These are phyloP conservation scores for Cacoxenus indagator DNA, from an alignment of 2,888 invertebrate species.

Conservation along the genomic window DNA sequence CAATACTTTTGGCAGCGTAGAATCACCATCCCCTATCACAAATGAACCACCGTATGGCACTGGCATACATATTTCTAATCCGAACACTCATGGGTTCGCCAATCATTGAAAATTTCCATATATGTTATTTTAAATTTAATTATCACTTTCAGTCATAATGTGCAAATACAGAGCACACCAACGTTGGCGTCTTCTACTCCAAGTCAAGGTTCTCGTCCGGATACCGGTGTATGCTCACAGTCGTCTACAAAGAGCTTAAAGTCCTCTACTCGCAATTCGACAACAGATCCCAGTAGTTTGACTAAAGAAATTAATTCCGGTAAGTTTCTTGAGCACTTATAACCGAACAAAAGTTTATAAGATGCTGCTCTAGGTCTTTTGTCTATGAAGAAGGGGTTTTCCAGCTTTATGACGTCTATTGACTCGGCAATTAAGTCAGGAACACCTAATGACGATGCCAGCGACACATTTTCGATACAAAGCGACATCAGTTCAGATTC, in stretches of 20 bases:
- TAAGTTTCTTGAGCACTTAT: conserved; percentile 36
- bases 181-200: conserved; percentile 62
- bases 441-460: conserved; percentile 77
- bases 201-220: conserved; percentile 64
- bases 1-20: conserved; percentile 69
- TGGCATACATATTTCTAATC: conserved; percentile 66
- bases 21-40: conserved; percentile 69
- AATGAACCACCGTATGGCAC: conserved; percentile 66
- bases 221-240: conserved; percentile 63
- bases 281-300: conserved; percentile 59
- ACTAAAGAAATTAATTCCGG: conserved; percentile 73
- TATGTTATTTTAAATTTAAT: neutral
- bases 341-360: neutral
- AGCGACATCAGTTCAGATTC: conserved; percentile 92
- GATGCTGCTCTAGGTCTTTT: conserved; percentile 78
- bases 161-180: conserved; percentile 68
- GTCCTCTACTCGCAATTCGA: conserved; percentile 58
- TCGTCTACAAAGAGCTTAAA: conserved; percentile 67
- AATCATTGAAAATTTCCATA: neutral
- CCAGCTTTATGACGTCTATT: conserved; percentile 85
- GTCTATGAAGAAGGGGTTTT: conserved; percentile 87
- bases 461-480: conserved; percentile 81
- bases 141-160: conserved; percentile 61
- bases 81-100: conserved; percentile 69
- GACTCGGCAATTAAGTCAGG: conserved; percentile 83